phyloP scores from a whole-genome alignment of 2,113 vertebrate species.

The Ammospiza nelsoni region DNA sequence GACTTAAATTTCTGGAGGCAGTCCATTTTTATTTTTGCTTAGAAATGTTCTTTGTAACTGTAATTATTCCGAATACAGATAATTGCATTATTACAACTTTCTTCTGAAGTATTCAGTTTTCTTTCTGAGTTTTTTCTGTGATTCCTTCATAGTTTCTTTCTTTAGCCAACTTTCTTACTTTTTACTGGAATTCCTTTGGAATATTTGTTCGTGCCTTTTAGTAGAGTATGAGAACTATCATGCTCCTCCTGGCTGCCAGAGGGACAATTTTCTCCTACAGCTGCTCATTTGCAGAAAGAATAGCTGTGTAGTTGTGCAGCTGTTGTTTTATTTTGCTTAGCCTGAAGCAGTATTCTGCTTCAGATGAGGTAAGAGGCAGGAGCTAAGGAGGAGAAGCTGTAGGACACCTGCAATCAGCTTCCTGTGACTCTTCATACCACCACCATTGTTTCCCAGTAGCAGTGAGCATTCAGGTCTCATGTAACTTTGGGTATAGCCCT shows the following conservation, averaged over 20 bases:
- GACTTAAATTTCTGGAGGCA: slow-evolving; percentile 1
- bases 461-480: background rate
- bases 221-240: background rate
- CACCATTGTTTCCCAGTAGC: background rate
- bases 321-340: slow-evolving; percentile 67
- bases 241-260: slow-evolving; percentile 14
- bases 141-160: background rate
- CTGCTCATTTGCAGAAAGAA: slow-evolving; percentile 56
- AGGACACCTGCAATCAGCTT: slow-evolving; percentile 30
- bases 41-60: background rate
- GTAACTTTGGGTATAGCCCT: background rate
- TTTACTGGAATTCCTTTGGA: background rate
- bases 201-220: background rate
- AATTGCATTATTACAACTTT: slow-evolving; percentile 3
- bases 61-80: slow-evolving; percentile 33
- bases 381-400: slow-evolving; percentile 33
- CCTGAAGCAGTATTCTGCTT: slow-evolving; percentile 39
- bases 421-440: background rate
- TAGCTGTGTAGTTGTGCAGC: slow-evolving; percentile 61
- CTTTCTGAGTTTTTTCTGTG: background rate
- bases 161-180: background rate
- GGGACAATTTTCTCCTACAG: slow-evolving; percentile 49
- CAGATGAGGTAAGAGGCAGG: slow-evolving; percentile 36
- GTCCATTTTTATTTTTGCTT: background rate
- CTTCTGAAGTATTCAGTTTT: background rate